These are phyloP conservation scores for Arizona elegans DNA, from an alignment of 2,113 vertebrate genomes.

Conservation along the genomic window DNA sequence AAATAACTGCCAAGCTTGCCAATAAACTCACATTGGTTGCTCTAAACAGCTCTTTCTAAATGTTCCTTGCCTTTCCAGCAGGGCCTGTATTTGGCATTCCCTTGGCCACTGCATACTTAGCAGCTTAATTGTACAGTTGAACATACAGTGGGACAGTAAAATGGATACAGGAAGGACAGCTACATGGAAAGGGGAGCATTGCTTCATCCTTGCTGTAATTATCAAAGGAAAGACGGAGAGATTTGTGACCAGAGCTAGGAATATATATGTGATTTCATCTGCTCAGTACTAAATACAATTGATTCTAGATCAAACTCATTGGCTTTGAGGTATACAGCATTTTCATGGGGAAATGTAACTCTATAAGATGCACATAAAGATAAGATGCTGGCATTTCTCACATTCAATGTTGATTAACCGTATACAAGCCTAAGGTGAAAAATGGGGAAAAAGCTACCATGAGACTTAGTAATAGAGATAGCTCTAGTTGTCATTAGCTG, in stretches of 20 bases:
- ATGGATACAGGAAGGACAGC: neutral
- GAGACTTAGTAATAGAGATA: slow-evolving; percentile 47
- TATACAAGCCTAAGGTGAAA: slow-evolving; percentile 59
- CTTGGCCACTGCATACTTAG: neutral
- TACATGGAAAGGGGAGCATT: neutral
- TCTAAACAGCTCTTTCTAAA: neutral
- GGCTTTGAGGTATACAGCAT: slow-evolving; percentile 22
- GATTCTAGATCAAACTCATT: slow-evolving; percentile 33
- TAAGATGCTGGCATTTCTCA: slow-evolving; percentile 46
- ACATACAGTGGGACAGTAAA: neutral
- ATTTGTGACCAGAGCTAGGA: slow-evolving; percentile 20
- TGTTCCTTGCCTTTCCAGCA: neutral
- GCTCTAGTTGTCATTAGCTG: slow-evolving; percentile 56
- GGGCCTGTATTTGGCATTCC: neutral
- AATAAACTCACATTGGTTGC: neutral
- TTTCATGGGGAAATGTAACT: slow-evolving; percentile 40
- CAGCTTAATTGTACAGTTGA: neutral
- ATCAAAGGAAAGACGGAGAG: neutral
- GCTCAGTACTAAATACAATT: neutral
- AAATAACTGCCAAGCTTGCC: neutral
- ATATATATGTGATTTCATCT: neutral
- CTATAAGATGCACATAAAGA: slow-evolving; percentile 50
- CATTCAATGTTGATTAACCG: slow-evolving; percentile 63
- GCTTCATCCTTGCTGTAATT: neutral
- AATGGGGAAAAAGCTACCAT: slow-evolving; percentile 58